phyloP scores from a whole-genome alignment of 2,113 vertebrate genomes.

The Xiphorhynchus elegans region DNA sequence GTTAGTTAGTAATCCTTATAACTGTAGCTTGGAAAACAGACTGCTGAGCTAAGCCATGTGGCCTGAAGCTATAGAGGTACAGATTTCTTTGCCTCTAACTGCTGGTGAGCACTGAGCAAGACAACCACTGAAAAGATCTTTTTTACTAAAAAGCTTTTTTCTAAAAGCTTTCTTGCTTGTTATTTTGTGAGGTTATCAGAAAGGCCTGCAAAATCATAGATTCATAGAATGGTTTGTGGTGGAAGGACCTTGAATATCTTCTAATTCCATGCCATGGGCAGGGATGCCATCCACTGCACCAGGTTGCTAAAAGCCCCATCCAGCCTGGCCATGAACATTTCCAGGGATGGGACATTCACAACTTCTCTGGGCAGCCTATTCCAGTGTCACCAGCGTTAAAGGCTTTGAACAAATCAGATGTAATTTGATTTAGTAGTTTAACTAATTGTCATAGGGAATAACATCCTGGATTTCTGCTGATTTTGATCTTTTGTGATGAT shows the following conservation, averaged over 20 bases:
- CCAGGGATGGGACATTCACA: too few relatives aligned
- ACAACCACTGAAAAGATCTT: not conserved
- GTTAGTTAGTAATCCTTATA: not conserved
- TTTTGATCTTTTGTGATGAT: not conserved
- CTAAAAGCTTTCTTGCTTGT: not conserved
- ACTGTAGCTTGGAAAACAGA: not conserved
- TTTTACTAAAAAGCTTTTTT: not conserved
- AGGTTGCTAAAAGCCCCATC: not conserved
- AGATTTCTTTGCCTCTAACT: not conserved
- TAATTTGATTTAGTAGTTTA: not conserved
- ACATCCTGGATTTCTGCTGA: not conserved
- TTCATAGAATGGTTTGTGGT: not conserved
- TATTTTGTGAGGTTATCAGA: not conserved
- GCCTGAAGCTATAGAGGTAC: not conserved
- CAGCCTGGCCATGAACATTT: fast-evolving
- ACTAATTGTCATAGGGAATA: not conserved
- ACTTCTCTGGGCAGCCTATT: not conserved
- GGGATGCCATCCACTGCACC: too few relatives aligned
- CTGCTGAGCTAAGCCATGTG: not conserved
- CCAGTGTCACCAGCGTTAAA: not conserved
- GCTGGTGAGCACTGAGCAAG: not conserved
- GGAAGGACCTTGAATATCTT: not conserved
- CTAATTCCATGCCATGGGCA: not conserved
- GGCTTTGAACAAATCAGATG: not conserved
- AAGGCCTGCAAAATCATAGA: not conserved